Evolutionary conservation across 2,113 vertebrate genomes (phyloP), one percentile per base, ranked within the genome.

Genomic region (Scomber colias): DNA sequence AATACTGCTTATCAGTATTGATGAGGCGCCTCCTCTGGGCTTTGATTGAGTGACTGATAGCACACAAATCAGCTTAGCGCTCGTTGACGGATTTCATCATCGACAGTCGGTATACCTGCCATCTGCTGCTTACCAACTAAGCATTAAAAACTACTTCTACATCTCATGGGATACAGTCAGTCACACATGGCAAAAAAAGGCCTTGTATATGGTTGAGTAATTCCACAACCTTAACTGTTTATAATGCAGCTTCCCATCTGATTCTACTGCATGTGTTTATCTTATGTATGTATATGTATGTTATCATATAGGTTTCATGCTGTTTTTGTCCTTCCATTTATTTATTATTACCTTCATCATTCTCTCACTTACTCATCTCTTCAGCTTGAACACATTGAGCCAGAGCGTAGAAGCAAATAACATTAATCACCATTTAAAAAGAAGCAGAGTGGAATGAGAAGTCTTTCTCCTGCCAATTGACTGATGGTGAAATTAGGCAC

Each of bases 41-140:
- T 77, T 49, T 74, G 81, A 83, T 51, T 45, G 71, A 78, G 51
- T 59, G 35, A 31, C 14, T 70, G 84, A 74, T 89, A 62, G 73
- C 19, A 49, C 55, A 59, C 60, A 78, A 76, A 72, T 70, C 53
- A 70, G 78, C 31, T 81, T 67, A 79, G 55, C 61, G n/a, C n/a
- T 46, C 15, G 1, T 12, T 31, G 14, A 40, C 40, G 48, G 46
- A 17, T 71, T 75, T 82, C 45, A 79, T 61, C 74, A 78, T 61
- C 57, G 54, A 45, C 17, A 16, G 45, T 75, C 57, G 1, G 46
- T 50, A 27, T 27, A 74, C 57, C 70, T 70, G 57, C 44, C 31
- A 54, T 65, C 81, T 73, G 51, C 51, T 24, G 64, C 68, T 40
- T 16, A 57, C 16, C 44, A 49, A 27, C 7, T 17, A 35, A 64